These are phyloP conservation scores for Rhagoletis zephyria DNA, from an alignment of 1,140 invertebrate genomes.

Conservation along the genomic window DNA sequence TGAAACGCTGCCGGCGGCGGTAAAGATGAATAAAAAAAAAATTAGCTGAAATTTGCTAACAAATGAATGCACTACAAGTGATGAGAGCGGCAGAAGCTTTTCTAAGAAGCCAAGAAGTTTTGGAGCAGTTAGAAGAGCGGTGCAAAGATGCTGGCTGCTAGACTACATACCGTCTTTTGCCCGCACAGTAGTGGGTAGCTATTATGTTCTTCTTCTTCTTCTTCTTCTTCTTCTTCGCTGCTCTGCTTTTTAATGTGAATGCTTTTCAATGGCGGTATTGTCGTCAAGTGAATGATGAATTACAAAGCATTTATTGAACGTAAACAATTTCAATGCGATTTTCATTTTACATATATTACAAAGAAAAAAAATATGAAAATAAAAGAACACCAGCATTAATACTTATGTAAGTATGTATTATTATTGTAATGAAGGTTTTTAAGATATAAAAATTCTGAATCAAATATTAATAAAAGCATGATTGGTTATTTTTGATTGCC, in stretches of 20 bases:
- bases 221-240: neutral
- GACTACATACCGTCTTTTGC: neutral
- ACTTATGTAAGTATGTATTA: neutral
- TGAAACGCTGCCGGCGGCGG: neutral
- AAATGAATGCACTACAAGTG: neutral
- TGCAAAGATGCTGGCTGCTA: neutral
- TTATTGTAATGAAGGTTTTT: neutral
- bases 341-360: neutral
- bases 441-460: neutral
- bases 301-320: slow-evolving; percentile 41
- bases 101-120: neutral
- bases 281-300: slow-evolving; percentile 34
- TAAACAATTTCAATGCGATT: slow-evolving; percentile 39
- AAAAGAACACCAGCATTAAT: too few relatives aligned
- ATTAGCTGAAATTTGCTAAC: slow-evolving; percentile 41
- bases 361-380: neutral
- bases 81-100: neutral
- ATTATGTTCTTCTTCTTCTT: neutral
- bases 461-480: neutral
- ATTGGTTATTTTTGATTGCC: slow-evolving; percentile 2
- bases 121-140: neutral
- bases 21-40: slow-evolving; percentile 6
- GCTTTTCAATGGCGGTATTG: slow-evolving; percentile 6
- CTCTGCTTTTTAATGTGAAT: neutral
- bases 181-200: neutral